A percentile compares a stretch with the other conserved stretches of the same genome.
Conservation (phyloP, 2,797 vertebrate genomes). For the Balearica regulorum region DNA sequence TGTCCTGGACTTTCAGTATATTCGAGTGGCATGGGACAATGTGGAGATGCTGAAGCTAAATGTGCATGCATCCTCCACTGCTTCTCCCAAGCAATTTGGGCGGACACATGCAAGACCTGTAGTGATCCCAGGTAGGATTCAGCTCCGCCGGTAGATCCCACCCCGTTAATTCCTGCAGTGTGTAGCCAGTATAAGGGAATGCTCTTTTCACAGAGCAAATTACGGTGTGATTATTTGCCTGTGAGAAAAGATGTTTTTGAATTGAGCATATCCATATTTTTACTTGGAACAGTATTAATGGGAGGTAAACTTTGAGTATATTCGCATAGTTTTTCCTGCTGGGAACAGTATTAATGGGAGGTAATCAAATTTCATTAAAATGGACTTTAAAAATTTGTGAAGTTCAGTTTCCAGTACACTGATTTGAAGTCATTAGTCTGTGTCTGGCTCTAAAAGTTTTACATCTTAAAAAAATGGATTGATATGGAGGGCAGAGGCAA, state of each 20-base stretch:
- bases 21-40: rapidly evolving
- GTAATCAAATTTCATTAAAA: neutral
- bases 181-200: neutral
- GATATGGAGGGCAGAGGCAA: neutral
- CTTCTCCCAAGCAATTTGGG: neutral
- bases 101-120: neutral
- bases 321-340: neutral
- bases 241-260: neutral
- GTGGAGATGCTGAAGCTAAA: neutral
- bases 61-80: rapidly evolving
- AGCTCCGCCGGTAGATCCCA: neutral
- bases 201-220: rapidly evolving
- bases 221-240: neutral
- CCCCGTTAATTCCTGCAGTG: neutral
- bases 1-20: neutral
- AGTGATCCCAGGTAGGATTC: neutral
- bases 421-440: neutral
- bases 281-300: neutral
- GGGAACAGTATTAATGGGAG: neutral
- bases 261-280: neutral
- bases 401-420: neutral
- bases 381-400: neutral
- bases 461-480: neutral
- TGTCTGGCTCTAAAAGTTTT: neutral
- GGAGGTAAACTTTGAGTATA: neutral